These are phyloP conservation scores for Nyctereutes procyonoides DNA, from an alignment of 2,113 vertebrate species.

Conservation along the genomic window DNA sequence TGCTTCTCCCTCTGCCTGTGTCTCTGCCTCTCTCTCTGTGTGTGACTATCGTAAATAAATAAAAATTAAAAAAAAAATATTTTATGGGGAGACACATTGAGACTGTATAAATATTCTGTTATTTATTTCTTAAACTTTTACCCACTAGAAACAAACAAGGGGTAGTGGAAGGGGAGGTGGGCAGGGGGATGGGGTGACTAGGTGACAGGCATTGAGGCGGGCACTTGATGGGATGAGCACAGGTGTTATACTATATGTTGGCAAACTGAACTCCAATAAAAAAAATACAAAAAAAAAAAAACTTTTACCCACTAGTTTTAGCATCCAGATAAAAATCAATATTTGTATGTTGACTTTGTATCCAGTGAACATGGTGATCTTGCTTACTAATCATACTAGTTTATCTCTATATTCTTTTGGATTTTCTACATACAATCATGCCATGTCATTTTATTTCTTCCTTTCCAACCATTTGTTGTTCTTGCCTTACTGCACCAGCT, in stretches of 20 bases:
- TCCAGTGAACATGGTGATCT: neutral
- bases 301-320: neutral
- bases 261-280: no score
- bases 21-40: no score
- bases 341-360: neutral
- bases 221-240: no score
- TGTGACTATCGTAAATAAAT: no score
- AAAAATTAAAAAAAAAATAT: no score
- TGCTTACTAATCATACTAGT: neutral
- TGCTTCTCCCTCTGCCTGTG: no score
- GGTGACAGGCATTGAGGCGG: no score
- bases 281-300: no score
- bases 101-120: neutral
- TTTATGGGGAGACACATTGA: neutral
- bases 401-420: neutral
- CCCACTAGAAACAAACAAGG: neutral
- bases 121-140: neutral
- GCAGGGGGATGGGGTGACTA: no score
- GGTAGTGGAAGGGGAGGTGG: no score
- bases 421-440: neutral
- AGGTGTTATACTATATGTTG: no score
- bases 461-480: neutral
- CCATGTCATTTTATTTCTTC: neutral
- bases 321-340: neutral
- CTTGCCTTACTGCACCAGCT: neutral